A percentile compares a stretch with the other conserved stretches of the same genome.
Conservation (phyloP, 1,140 invertebrate species). For the Drosophila cardini region DNA sequence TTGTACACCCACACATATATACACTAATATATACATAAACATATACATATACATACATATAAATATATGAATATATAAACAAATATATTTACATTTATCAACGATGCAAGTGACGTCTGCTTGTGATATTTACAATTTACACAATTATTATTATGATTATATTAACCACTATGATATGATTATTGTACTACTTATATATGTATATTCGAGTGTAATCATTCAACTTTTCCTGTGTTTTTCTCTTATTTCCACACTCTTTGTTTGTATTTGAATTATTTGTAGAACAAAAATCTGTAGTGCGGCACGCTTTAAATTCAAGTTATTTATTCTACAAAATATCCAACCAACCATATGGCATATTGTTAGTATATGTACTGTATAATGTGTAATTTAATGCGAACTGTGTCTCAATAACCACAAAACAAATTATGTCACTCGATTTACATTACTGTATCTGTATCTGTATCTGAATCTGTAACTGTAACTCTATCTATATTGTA, state of each 20-base stretch:
- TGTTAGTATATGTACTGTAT: slow-evolving; percentile 12
- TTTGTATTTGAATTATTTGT: slow-evolving; percentile 9
- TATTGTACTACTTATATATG: slow-evolving; percentile 52
- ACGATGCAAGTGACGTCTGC: slow-evolving; percentile 81
- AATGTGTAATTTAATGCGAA: slow-evolving; percentile 13
- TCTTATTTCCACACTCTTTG: not conserved
- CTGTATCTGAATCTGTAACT: not conserved
- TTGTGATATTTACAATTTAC: slow-evolving; percentile 84
- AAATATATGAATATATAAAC: slow-evolving; percentile 23
- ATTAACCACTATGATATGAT: slow-evolving; percentile 58
- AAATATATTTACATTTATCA: slow-evolving; percentile 69
- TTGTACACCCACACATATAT: slow-evolving; percentile 10
- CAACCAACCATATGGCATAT: slow-evolving; percentile 14
- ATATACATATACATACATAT: slow-evolving; percentile 35
- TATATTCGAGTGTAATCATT: slow-evolving; percentile 40
- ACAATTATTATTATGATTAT: slow-evolving; percentile 75
- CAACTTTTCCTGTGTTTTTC: slow-evolving; percentile 24
- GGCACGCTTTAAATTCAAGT: slow-evolving; percentile 19
- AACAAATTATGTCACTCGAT: slow-evolving; percentile 19
- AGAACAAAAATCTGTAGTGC: slow-evolving; percentile 6
- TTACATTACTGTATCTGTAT: not conserved
- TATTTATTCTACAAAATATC: slow-evolving; percentile 38
- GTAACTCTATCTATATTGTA: slow-evolving; percentile 14
- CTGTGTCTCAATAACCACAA: slow-evolving; percentile 33
- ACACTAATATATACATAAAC: slow-evolving; percentile 28